Conservation (phyloP, 2,113 vertebrate species). For the Coregonus clupeaformis region DNA sequence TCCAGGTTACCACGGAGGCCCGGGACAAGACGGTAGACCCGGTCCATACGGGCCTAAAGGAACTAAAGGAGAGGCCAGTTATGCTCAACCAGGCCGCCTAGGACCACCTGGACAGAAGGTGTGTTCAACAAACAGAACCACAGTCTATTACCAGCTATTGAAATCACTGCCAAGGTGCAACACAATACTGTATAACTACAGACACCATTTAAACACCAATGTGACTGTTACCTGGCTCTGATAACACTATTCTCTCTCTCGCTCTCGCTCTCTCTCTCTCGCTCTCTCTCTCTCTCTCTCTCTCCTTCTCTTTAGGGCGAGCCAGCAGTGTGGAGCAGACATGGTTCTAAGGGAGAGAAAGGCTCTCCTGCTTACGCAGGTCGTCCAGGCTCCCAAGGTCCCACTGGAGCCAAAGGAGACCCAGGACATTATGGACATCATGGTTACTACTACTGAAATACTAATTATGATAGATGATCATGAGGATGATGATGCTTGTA, state of each 20-base stretch:
- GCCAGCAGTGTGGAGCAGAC: constrained; percentile 16
- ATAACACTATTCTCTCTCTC: no score
- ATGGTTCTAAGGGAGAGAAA: constrained; percentile 48
- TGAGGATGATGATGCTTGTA: background rate
- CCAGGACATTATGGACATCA: constrained; percentile 46
- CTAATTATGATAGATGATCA: background rate
- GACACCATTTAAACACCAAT: background rate
- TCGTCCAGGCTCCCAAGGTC: constrained; percentile 35
- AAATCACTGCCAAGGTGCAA: no score
- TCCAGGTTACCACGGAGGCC: constrained; percentile 69
- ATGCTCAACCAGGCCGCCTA: constrained; percentile 57
- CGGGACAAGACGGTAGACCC: constrained; percentile 68
- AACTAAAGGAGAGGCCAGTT: constrained; percentile 75
- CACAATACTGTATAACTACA: no score
- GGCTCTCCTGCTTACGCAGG: constrained; percentile 49
- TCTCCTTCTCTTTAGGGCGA: constrained; percentile 47
- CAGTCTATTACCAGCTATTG: background rate
- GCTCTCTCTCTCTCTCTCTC: background rate
- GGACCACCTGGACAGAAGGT: constrained; percentile 83
- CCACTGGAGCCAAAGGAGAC: constrained; percentile 44
- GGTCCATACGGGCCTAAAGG: constrained; percentile 77
- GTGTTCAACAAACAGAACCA: constrained; percentile 24
- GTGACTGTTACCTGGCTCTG: background rate
- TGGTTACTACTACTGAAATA: constrained; percentile 34
- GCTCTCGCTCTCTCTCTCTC: no score